A percentile compares a stretch with the other conserved stretches of the same genome.
phyloP scores from a whole-genome alignment of 2,888 invertebrate species.

The Formica aserva region DNA sequence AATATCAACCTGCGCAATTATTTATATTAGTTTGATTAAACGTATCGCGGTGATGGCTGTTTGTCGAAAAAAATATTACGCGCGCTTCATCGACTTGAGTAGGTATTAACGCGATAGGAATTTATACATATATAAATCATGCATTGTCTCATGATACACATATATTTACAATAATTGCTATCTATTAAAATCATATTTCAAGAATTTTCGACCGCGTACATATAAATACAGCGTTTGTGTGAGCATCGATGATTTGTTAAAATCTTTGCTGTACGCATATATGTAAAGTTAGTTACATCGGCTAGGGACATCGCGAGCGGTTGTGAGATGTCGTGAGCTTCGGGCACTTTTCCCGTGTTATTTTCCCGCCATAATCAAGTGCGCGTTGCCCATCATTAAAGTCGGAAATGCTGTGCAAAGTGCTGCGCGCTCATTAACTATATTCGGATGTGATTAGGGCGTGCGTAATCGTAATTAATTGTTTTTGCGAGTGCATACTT shows the following conservation, averaged over 20 bases:
- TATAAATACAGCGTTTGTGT: neutral
- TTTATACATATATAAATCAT: neutral
- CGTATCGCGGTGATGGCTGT: neutral
- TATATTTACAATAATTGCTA: neutral
- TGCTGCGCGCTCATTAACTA: too few relatives aligned
- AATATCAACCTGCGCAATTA: neutral
- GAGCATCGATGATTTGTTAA: neutral
- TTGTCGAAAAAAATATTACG: neutral
- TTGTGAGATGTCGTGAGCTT: neutral
- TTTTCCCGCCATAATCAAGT: neutral
- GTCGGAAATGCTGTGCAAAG: too few relatives aligned
- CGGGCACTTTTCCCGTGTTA: neutral
- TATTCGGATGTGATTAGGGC: too few relatives aligned
- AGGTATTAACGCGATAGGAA: neutral
- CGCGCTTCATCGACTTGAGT: too few relatives aligned
- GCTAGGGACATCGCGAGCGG: too few relatives aligned
- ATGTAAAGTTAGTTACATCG: too few relatives aligned
- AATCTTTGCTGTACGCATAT: neutral
- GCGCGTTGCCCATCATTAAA: too few relatives aligned
- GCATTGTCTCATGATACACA: neutral
- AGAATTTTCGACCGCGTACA: neutral
- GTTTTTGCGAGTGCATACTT: too few relatives aligned
- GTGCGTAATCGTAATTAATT: too few relatives aligned
- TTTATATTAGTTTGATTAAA: neutral
- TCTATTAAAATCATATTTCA: neutral